These are phyloP conservation scores for Nomia melanderi DNA, from an alignment of 1,140 invertebrate genomes.

Conservation along the genomic window DNA sequence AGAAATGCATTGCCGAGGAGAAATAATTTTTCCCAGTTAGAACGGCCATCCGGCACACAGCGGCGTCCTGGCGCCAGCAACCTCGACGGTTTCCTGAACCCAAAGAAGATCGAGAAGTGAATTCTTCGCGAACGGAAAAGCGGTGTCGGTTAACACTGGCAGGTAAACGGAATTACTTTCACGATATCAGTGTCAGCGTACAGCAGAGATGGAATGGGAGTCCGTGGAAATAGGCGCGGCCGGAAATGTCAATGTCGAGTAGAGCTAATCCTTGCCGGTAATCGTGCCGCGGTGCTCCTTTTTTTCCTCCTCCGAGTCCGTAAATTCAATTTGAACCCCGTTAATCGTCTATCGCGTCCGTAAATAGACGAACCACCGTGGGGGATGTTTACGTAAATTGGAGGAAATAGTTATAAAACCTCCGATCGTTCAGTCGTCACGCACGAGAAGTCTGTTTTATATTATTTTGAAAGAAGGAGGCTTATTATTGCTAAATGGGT, in stretches of 20 bases:
- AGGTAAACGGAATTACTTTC: conserved; percentile 67
- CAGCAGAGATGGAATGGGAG: conserved; percentile 46
- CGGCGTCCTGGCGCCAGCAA: not conserved
- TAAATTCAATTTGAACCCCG: conserved; percentile 70
- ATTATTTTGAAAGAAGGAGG: not conserved
- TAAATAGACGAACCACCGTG: conserved; percentile 36
- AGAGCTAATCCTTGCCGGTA: conserved; percentile 66
- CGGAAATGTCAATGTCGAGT: conserved; percentile 72
- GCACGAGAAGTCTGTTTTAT: not conserved
- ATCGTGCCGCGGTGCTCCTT: conserved; percentile 17
- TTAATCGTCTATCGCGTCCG: conserved; percentile 57
- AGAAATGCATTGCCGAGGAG: too few relatives aligned
- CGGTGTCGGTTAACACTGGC: conserved; percentile 34
- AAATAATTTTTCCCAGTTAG: too few relatives aligned
- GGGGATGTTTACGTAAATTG: conserved; percentile 34
- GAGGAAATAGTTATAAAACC: conserved; percentile 8
- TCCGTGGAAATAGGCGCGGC: conserved; percentile 68
- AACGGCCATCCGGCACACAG: too few relatives aligned
- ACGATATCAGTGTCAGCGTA: conserved; percentile 54
- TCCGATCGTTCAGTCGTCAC: not conserved
- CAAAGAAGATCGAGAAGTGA: not conserved
- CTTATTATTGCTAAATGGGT: not conserved
- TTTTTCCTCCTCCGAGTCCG: conserved; percentile 20
- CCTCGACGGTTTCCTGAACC: not conserved
- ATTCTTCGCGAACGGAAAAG: not conserved